Base-by-base conservation (phyloP, 2,797 vertebrate genomes). In the Cuculus canorus region DNA sequence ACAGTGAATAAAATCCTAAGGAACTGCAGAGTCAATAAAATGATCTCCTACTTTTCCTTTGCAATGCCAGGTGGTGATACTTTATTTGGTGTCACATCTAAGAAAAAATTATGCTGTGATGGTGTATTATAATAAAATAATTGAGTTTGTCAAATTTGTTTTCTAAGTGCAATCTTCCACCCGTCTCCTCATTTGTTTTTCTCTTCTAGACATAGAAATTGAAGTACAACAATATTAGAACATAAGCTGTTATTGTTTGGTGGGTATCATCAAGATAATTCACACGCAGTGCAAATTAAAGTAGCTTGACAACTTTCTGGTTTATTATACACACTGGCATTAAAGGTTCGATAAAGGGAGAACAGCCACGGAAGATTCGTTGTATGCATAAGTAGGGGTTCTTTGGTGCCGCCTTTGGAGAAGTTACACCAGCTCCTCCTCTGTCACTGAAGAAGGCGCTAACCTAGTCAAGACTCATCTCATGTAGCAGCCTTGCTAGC, bases 11-110 rank as follows among this genome's bases (percentile, higher is more conserved):
- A 83, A 96, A 75, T 47, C 41, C 68, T 66, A 64, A 94, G 92
- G 91, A 97, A 93, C 13, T 88, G 35, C 64, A 65, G 92, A 95
- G 50, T 61, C 59, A 52, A 76, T 93, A 69, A 94, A 95, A 88
- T 52, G 18, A 95, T 66, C 69, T 86, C 33, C 37, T 80, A 13
- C 19, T 66, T 92, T 71, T 54, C 30, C 39, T 95, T 88, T 95
- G 79, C 77, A 83, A 11, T 93, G 37, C 32, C 80, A 64, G 82
- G 61, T 57, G 57, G n/a, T 37, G 59, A 65, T 86, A 86, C 82
- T 95, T 93, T 90, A 72, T 89, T 93, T 94, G 37, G 27, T 94
- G 61, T 82, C 57, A 76, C 43, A 91, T 95, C 27, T 86, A 85
- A 80, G 48, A 21, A n/a, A 94, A 93, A 95, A 94, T 88, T 84